These are phyloP conservation scores for Proisotoma minuta DNA, from an alignment of 2,888 invertebrate species.

Conservation along the genomic window DNA sequence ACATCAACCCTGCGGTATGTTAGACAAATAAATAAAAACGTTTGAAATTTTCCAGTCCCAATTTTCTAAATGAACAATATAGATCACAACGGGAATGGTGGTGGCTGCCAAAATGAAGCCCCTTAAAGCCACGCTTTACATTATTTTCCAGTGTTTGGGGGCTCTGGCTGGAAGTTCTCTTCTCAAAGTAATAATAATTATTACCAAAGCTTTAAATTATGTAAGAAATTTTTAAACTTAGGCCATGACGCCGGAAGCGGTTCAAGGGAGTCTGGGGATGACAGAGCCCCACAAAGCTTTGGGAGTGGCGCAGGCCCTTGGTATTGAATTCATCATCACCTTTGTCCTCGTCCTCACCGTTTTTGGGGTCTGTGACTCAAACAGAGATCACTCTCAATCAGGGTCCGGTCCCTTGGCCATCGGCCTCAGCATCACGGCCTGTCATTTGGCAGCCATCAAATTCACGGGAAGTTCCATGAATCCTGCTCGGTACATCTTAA, in stretches of 20 bases:
- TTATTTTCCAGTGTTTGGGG: constrained; percentile 77
- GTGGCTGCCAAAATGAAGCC: constrained; percentile 73
- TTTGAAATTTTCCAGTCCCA: too few relatives aligned
- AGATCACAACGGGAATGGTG: constrained; percentile 74
- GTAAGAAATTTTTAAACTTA: constrained; percentile 44
- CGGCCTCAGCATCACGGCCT: constrained; percentile 77
- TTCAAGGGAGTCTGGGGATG: constrained; percentile 62
- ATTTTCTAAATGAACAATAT: too few relatives aligned
- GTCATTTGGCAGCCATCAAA: constrained; percentile 68
- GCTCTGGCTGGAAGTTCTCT: constrained; percentile 65
- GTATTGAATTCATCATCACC: constrained; percentile 79
- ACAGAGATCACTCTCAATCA: constrained; percentile 73
- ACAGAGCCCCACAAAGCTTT: constrained; percentile 62
- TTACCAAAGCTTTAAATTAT: background rate
- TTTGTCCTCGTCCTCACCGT: constrained; percentile 81
- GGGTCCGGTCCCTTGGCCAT: constrained; percentile 80
- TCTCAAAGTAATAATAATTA: constrained; percentile 35
- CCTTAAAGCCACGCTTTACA: constrained; percentile 69
- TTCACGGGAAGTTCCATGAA: constrained; percentile 47
- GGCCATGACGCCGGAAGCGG: constrained; percentile 64
- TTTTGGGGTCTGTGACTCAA: constrained; percentile 78
- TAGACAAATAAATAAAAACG: too few relatives aligned
- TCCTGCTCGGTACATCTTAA: too few relatives aligned
- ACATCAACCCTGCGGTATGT: constrained; percentile 82
- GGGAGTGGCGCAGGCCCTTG: constrained; percentile 68